These are phyloP conservation scores for Sebastes fasciatus DNA, from an alignment of 2,113 vertebrate genomes.

Conservation along the genomic window DNA sequence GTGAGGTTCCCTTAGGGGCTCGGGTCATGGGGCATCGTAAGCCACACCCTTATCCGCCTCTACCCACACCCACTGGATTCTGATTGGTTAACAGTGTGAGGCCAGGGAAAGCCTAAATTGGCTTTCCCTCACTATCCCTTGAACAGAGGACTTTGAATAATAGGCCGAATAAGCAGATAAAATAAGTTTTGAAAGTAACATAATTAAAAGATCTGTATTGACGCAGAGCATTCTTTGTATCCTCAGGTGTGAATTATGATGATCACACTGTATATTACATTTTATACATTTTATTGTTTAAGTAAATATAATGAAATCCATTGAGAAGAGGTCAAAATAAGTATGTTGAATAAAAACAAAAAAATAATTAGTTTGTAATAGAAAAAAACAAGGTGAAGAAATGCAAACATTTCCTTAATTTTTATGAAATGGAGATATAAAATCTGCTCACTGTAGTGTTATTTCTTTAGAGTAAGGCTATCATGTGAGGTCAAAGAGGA, in stretches of 20 bases:
- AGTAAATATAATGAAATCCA: slow-evolving; percentile 1
- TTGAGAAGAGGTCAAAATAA: slow-evolving; percentile 12
- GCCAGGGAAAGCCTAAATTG: slow-evolving; percentile 48
- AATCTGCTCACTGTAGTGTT: neutral
- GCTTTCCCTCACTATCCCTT: slow-evolving; percentile 31
- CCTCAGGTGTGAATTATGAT: slow-evolving; percentile 26
- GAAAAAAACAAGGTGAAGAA: neutral
- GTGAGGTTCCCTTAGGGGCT: slow-evolving; percentile 66
- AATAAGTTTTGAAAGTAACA: slow-evolving; percentile 32
- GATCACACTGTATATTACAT: slow-evolving; percentile 12
- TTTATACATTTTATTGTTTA: slow-evolving; percentile 22
- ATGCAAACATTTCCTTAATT: neutral
- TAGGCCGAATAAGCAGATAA: slow-evolving; percentile 30
- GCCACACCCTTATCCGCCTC: slow-evolving; percentile 57
- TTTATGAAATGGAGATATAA: neutral
- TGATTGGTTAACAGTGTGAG: slow-evolving; percentile 68
- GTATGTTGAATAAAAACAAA: neutral
- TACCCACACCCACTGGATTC: slow-evolving; percentile 58
- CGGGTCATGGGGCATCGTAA: slow-evolving; percentile 72
- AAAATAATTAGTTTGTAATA: neutral
- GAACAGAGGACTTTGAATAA: slow-evolving; percentile 46
- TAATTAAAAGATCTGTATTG: slow-evolving; percentile 9
- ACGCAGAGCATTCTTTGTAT: neutral
- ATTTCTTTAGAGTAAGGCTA: neutral
- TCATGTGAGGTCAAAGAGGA: neutral